phyloP scores from a whole-genome alignment of 2,797 vertebrate genomes.

The Megaceryle alcyon region DNA sequence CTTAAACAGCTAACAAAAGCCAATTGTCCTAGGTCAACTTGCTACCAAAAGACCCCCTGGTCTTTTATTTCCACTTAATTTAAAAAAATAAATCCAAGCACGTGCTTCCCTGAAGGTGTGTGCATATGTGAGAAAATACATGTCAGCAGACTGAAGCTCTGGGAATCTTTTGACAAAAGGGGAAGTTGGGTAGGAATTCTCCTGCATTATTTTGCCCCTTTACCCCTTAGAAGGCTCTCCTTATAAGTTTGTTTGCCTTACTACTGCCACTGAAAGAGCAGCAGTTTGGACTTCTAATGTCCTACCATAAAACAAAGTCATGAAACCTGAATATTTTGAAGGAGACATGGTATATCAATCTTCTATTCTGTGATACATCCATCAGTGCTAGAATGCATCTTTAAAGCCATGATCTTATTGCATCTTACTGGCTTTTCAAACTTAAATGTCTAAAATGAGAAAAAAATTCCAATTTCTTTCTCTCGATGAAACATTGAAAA shows the following conservation, averaged over 20 bases:
- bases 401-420: not conserved
- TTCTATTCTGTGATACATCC: not conserved
- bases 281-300: not conserved
- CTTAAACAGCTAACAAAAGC: not conserved
- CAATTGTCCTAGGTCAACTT: not conserved
- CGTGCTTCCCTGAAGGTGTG: not conserved
- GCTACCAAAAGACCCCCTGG: rapidly evolving
- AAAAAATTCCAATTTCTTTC: not conserved
- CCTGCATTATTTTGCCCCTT: not conserved
- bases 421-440: not conserved
- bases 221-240: not conserved
- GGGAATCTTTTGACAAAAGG: not conserved
- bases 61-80: not conserved
- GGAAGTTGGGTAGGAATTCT: not conserved
- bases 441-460: not conserved
- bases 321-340: not conserved
- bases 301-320: not conserved
- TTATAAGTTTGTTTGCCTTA: not conserved
- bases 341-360: not conserved
- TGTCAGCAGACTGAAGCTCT: not conserved
- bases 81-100: not conserved
- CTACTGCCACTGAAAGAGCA: not conserved
- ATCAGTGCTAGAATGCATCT: not conserved
- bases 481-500: not conserved
- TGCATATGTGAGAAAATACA: not conserved